phyloP scores from a whole-genome alignment of 1,140 invertebrate species.

The Acromyrmex charruanus region DNA sequence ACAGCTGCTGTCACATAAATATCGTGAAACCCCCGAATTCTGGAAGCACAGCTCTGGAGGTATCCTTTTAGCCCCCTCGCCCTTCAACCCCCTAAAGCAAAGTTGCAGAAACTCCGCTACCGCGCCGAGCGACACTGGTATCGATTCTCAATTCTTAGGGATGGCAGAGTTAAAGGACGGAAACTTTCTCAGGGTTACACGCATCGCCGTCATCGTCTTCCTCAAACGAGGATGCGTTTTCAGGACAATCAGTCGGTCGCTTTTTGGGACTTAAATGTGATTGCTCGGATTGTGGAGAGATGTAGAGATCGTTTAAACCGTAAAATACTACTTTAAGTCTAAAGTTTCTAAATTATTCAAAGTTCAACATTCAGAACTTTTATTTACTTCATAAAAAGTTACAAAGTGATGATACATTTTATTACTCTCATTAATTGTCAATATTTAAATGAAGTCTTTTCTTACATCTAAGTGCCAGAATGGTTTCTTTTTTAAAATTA shows the following conservation, averaged over 20 bases:
- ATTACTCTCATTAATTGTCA: not conserved
- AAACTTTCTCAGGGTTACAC: constrained; percentile 55
- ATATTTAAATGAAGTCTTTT: not conserved
- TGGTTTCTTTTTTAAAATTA: not conserved
- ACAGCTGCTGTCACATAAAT: constrained; percentile 82
- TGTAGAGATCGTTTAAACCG: not conserved
- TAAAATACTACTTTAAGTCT: not conserved
- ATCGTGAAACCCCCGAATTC: constrained; percentile 78
- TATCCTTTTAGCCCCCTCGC: constrained; percentile 25
- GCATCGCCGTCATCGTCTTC: constrained; percentile 18
- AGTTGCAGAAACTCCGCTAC: constrained; percentile 78
- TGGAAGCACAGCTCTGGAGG: constrained; percentile 63
- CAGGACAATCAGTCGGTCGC: constrained; percentile 17
- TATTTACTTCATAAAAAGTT: not conserved
- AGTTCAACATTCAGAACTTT: not conserved
- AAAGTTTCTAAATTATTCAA: constrained; percentile 19
- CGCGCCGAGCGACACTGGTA: constrained; percentile 57
- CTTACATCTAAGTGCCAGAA: not conserved
- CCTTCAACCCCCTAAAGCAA: constrained; percentile 64
- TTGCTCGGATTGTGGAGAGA: constrained; percentile 12
- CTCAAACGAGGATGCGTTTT: constrained; percentile 4
- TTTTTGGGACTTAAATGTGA: constrained; percentile 10
- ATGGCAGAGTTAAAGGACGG: constrained; percentile 11
- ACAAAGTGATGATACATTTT: not conserved
- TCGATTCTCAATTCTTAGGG: constrained; percentile 79